Percentiles rank a stretch among this genome's conserved stretches.
These are phyloP conservation scores for Cyclina sinensis DNA, from an alignment of 1,140 invertebrate genomes.

Conservation along the genomic window DNA sequence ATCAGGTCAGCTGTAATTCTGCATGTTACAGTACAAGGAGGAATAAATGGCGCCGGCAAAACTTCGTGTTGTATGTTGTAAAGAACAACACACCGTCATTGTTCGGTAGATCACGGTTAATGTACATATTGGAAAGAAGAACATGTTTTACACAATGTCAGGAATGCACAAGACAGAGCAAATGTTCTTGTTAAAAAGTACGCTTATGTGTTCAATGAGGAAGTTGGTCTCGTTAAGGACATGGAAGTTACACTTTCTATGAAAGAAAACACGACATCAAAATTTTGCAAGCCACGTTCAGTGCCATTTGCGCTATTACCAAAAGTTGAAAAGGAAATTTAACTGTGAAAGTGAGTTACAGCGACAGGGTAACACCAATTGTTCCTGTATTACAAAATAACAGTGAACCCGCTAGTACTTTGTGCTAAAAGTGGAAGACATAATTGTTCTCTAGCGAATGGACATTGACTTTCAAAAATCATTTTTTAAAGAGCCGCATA, in stretches of 20 bases:
- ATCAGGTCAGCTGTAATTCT: not conserved
- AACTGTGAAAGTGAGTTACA: too few relatives aligned
- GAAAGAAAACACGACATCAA: not conserved
- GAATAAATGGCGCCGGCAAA: not conserved
- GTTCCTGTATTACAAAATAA: too few relatives aligned
- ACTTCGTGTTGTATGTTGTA: not conserved
- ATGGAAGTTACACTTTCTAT: not conserved
- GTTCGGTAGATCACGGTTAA: not conserved
- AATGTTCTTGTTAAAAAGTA: not conserved
- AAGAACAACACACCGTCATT: not conserved
- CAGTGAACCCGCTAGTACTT: too few relatives aligned
- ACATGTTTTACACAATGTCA: not conserved
- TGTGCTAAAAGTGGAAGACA: too few relatives aligned
- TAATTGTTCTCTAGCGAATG: too few relatives aligned
- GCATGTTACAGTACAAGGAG: not conserved
- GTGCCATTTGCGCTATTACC: not conserved
- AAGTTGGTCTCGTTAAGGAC: not conserved
- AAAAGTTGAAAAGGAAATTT: not conserved
- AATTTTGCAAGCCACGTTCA: not conserved
- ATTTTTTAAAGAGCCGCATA: too few relatives aligned
- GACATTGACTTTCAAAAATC: too few relatives aligned
- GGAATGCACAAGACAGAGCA: not conserved
- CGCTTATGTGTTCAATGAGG: not conserved
- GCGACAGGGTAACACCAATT: too few relatives aligned
- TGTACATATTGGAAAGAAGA: too few relatives aligned